Percentiles rank a stretch among this genome's conserved stretches.
These are phyloP conservation scores for Mus caroli DNA, from an alignment of 2,797 vertebrate genomes.

Conservation along the genomic window DNA sequence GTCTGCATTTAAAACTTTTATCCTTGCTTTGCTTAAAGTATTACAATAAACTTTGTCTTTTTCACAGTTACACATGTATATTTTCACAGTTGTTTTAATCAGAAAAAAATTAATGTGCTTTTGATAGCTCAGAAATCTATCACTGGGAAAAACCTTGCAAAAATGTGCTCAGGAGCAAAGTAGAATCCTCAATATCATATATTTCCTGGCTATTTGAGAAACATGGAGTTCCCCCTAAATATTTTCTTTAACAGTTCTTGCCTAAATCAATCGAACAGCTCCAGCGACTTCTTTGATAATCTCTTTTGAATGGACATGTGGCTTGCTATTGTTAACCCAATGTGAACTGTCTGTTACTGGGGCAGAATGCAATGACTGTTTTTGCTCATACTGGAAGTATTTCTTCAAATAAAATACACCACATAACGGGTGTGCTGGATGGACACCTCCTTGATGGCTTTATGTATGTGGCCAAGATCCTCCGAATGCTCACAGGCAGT, in stretches of 20 bases:
- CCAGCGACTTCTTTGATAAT: slow-evolving; percentile 75
- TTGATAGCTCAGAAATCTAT: slow-evolving; percentile 80
- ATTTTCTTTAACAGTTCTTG: slow-evolving; percentile 66
- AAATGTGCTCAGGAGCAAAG: slow-evolving; percentile 65
- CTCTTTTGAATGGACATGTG: slow-evolving; percentile 53
- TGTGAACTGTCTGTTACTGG: slow-evolving; percentile 59
- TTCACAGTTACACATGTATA: slow-evolving; percentile 72
- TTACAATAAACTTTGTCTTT: slow-evolving; percentile 75
- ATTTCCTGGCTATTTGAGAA: slow-evolving; percentile 77
- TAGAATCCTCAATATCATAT: slow-evolving; percentile 60
- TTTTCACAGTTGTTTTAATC: slow-evolving; percentile 84
- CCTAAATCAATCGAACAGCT: slow-evolving; percentile 80
- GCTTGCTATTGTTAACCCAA: slow-evolving; percentile 6
- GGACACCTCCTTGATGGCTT: slow-evolving; percentile 30
- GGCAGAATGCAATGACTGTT: slow-evolving; percentile 69
- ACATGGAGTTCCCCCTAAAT: slow-evolving; percentile 72
- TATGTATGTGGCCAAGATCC: neutral
- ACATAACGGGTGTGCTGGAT: neutral
- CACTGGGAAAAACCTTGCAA: slow-evolving; percentile 76
- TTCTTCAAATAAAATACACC: slow-evolving; percentile 80
- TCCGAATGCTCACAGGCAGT: neutral
- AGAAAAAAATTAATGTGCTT: slow-evolving; percentile 80
- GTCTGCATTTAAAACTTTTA: slow-evolving; percentile 4
- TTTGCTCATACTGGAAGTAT: slow-evolving; percentile 74
- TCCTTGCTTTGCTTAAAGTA: slow-evolving; percentile 81